phyloP scores from a whole-genome alignment of 2,113 vertebrate species.

The Macroglossus sobrinus region DNA sequence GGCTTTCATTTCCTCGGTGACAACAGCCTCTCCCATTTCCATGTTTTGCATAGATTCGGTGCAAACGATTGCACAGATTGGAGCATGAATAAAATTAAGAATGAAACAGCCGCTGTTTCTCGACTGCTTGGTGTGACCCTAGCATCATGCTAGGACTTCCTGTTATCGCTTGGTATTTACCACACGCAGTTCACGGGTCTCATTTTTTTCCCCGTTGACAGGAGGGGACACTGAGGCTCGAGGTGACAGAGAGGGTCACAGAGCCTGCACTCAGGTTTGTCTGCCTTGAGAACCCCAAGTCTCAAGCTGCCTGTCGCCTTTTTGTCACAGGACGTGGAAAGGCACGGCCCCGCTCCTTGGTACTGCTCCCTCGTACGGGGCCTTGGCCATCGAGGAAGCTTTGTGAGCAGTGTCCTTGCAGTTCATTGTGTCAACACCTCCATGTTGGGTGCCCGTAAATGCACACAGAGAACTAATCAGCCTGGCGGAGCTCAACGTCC shows the following conservation, averaged over 20 bases:
- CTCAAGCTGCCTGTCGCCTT: neutral
- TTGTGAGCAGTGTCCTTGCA: neutral
- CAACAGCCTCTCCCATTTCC: fast-evolving
- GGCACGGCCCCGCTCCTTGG: fast-evolving
- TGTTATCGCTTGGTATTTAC: fast-evolving
- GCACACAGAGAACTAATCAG: neutral
- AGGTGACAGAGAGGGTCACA: fast-evolving
- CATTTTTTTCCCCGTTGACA: neutral
- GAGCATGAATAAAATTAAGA: neutral
- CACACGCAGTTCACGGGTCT: fast-evolving
- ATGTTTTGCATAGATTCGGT: neutral
- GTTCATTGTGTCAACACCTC: neutral
- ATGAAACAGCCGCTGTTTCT: neutral
- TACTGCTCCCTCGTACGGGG: fast-evolving
- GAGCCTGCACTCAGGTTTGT: neutral
- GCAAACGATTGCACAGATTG: neutral
- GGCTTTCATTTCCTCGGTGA: neutral
- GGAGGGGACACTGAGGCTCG: neutral
- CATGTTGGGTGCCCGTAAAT: fast-evolving
- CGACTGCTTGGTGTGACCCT: too few relatives aligned
- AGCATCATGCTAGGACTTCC: fast-evolving
- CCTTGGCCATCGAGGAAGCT: too few relatives aligned
- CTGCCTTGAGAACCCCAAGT: fast-evolving
- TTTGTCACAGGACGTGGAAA: neutral
- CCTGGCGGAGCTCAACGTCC: too few relatives aligned